Evolutionary conservation across 2,797 vertebrate species (phyloP), one percentile per base, ranked within the genome.

Genomic region (Melanotaenia nigrans): DNA sequence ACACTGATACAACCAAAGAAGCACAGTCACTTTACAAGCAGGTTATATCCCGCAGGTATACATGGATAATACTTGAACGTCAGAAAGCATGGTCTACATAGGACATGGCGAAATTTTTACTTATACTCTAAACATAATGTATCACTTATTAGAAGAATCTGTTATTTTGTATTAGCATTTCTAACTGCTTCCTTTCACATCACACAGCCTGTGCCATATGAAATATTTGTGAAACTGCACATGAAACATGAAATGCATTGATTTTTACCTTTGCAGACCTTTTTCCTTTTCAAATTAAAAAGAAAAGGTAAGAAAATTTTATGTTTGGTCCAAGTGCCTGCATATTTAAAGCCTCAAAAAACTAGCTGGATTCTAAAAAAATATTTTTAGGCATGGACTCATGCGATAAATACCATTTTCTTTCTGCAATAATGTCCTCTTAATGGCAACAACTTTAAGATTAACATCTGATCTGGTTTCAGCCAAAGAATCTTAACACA

Each of bases 401-500:
- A 65, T 65, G 38, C 75, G 22, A 38, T 63, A 22, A 81, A 73
- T 75, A 16, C 61, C 64, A 58, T 49, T 49, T 58, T 70, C 53
- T 65, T 61, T 5, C 16, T 16, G 56, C 30, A 68, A 71, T 65
- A 45, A 78, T 77, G 56, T 78, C 38, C 32, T 33, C 49, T 71
- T 82, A 73, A 81, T 68, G 75, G 63, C 75, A 80, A 69, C 56
- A 73, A 87, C 62, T 45, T 85, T 70, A 79, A 88, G 86, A 90
- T 88, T 86, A 89, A 86, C 85, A 88, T 89, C 84, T 89, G 78
- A 90, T 89, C 82, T 79, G 70, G 86, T 90, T 84, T 86, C 71
- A 84, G 81, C 77, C 74, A 81, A 91, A 81, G 77, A 87, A 82
- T 83, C 78, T 73, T 25, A 76, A 75, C 81, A 78, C 77, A 76